Evolutionary conservation across 2,113 vertebrate species (phyloP).

Genomic region (Odontophorus gujanensis): DNA sequence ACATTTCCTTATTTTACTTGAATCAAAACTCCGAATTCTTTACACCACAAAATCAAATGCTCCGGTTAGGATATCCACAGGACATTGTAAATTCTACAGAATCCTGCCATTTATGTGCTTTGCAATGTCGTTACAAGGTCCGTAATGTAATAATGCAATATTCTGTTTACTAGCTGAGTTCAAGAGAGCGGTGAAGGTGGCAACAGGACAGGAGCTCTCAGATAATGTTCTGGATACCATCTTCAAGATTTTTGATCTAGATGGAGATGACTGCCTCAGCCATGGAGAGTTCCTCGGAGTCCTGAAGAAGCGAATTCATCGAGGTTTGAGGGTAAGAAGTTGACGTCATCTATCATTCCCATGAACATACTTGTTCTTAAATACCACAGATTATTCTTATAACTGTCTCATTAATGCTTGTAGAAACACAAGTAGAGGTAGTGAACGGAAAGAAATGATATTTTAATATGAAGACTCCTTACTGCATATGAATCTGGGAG

Average conservation of each 20-base stretch:
- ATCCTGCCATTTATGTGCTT: neutral
- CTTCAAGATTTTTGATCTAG: constrained; percentile 96
- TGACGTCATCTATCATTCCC: neutral
- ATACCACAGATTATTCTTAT: neutral
- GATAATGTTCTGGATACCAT: constrained; percentile 93
- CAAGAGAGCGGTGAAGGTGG: constrained; percentile 93
- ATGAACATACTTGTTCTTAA: neutral
- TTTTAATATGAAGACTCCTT: neutral
- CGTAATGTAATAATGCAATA: neutral
- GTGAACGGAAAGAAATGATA: neutral
- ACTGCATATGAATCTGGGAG: neutral
- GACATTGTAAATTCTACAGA: neutral
- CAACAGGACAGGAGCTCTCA: constrained; percentile 93
- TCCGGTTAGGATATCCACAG: neutral
- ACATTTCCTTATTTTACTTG: neutral
- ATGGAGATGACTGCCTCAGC: constrained; percentile 95
- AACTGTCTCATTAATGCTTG: neutral
- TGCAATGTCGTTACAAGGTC: neutral
- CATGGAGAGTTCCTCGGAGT: constrained; percentile 92
- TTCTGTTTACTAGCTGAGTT: constrained; percentile 86
- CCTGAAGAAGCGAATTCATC: constrained; percentile 90
- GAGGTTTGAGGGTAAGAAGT: constrained; percentile 90
- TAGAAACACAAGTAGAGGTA: neutral
- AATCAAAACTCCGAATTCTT: neutral
- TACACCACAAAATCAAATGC: neutral